These are phyloP conservation scores for Colistium nudipinnis DNA, from an alignment of 2,113 vertebrate species.

Conservation along the genomic window DNA sequence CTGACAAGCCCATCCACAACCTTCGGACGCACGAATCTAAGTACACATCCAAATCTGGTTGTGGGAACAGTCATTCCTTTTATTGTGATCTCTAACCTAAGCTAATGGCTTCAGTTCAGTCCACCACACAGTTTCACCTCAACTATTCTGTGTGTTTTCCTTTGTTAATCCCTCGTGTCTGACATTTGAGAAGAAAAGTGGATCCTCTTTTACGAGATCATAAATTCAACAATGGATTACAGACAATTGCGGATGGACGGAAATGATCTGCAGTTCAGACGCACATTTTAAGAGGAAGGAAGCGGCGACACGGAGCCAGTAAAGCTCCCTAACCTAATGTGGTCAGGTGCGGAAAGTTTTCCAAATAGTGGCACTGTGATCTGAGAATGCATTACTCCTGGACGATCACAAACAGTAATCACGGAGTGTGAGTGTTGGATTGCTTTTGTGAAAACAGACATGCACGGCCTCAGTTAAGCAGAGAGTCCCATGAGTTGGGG, in stretches of 20 bases:
- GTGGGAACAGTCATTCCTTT: background rate
- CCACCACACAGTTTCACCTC: background rate
- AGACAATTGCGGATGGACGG: background rate
- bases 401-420: conserved; percentile 15
- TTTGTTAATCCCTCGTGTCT: conserved; percentile 4
- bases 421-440: conserved; percentile 23
- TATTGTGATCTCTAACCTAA: conserved; percentile 7
- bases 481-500: conserved; percentile 2
- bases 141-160: background rate
- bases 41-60: background rate
- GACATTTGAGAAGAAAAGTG: too few species aligned
- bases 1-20: conserved; percentile 8
- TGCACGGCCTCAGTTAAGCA: background rate
- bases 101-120: conserved; percentile 1
- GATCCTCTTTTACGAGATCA: conserved; percentile 3
- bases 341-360: background rate
- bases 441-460: conserved; percentile 32
- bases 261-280: background rate
- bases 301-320: conserved; percentile 5
- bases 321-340: conserved; percentile 19
- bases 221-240: conserved; percentile 6
- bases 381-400: background rate
- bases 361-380: conserved; percentile 2
- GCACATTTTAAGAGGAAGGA: conserved; percentile 19
- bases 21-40: conserved; percentile 20